These are phyloP conservation scores for Luperina testacea DNA, from an alignment of 2,888 invertebrate species.

Conservation along the genomic window DNA sequence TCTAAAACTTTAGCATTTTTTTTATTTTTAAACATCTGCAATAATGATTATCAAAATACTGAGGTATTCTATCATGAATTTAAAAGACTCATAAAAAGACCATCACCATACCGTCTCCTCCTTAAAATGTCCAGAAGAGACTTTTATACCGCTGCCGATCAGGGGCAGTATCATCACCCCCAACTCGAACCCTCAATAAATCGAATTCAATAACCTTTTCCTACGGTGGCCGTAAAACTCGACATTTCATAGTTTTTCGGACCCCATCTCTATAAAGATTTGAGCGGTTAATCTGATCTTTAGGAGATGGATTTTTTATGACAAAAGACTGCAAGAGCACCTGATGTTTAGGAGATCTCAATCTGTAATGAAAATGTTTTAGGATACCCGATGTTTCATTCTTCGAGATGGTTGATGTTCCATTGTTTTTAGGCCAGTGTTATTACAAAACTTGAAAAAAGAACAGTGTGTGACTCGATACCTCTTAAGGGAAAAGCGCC, in stretches of 20 bases:
- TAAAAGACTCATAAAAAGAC: too few species aligned
- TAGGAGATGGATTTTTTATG: conserved; percentile 44
- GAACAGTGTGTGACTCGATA: not conserved
- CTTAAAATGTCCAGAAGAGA: conserved; percentile 18
- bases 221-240: conserved; percentile 66
- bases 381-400: not conserved
- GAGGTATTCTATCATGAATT: not conserved
- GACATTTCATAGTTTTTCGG: conserved; percentile 71
- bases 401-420: not conserved
- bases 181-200: conserved; percentile 67
- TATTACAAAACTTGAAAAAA: not conserved
- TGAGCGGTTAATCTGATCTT: conserved; percentile 62
- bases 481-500: not conserved
- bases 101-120: conserved; percentile 4
- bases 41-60: not conserved
- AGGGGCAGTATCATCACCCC: conserved; percentile 65
- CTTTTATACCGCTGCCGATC: conserved; percentile 62
- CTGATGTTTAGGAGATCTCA: conserved; percentile 19
- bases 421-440: not conserved
- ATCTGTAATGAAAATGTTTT: conserved; percentile 18
- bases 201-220: conserved; percentile 71
- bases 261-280: conserved; percentile 64
- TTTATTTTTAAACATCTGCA: not conserved
- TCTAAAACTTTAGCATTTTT: not conserved
- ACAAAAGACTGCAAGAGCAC: conserved; percentile 12